Percentiles rank a stretch among this genome's conserved stretches.
Conservation (phyloP, 2,797 vertebrate species). For the Podarcis siculus region DNA sequence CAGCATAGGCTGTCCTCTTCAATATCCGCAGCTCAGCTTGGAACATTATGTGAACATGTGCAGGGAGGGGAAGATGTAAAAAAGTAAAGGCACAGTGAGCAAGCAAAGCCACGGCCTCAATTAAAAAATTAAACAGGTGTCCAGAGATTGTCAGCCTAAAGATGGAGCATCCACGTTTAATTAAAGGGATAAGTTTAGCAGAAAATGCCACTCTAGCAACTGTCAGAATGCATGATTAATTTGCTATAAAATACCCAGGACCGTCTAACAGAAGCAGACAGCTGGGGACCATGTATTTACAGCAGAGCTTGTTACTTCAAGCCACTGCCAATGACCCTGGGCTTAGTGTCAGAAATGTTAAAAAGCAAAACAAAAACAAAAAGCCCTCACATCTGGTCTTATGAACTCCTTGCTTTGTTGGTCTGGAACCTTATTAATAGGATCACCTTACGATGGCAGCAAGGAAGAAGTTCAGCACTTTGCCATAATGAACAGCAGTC, state of each 20-base stretch:
- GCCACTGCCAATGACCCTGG: conserved; percentile 69
- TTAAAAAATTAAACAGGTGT: conserved; percentile 70
- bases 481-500: background rate
- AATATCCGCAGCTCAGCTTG: conserved; percentile 49
- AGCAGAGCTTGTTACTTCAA: conserved; percentile 68
- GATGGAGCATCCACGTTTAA: conserved; percentile 65
- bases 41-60: conserved; percentile 3
- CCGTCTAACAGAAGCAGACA: conserved; percentile 63
- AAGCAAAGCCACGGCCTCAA: conserved; percentile 55
- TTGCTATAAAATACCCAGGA: conserved; percentile 70
- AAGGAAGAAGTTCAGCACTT: conserved; percentile 9
- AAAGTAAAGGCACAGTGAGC: conserved; percentile 39
- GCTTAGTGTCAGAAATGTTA: conserved; percentile 45
- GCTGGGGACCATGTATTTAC: conserved; percentile 67
- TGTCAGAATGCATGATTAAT: conserved; percentile 77
- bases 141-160: conserved; percentile 65
- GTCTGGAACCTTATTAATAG: conserved; percentile 54
- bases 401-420: conserved; percentile 43
- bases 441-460: rapidly evolving
- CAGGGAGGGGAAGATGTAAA: conserved; percentile 19
- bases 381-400: conserved; percentile 59
- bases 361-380: conserved; percentile 20
- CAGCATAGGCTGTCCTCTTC: conserved; percentile 66
- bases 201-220: conserved; percentile 67
- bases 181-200: conserved; percentile 67